phyloP scores from a whole-genome alignment of 2,888 invertebrate genomes.

The Xanthia togata region DNA sequence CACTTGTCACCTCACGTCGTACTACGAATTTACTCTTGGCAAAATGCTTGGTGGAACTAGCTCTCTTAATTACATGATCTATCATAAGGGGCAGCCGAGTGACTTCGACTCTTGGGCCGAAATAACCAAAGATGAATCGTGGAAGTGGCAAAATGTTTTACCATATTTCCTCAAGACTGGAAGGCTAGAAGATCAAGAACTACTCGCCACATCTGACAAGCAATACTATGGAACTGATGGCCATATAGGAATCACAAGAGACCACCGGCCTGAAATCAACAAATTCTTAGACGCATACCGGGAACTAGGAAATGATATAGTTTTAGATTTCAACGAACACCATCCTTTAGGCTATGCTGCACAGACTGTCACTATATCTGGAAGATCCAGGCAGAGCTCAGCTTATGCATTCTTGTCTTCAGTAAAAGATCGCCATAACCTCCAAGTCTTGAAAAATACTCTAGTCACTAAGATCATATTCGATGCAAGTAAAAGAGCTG shows the following conservation, averaged over 20 bases:
- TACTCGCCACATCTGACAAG: slow-evolving; percentile 60
- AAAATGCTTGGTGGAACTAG: slow-evolving; percentile 78
- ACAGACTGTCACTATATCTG: slow-evolving; percentile 64
- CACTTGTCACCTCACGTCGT: slow-evolving; percentile 57
- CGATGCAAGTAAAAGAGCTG: slow-evolving; percentile 59
- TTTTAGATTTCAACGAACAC: slow-evolving; percentile 71
- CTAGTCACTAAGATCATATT: slow-evolving; percentile 70
- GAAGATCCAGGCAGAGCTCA: slow-evolving; percentile 80
- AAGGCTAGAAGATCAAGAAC: slow-evolving; percentile 61
- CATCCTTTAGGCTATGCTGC: slow-evolving; percentile 74
- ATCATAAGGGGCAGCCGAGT: slow-evolving; percentile 71
- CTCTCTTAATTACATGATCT: slow-evolving; percentile 72
- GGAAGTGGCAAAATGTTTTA: slow-evolving; percentile 72
- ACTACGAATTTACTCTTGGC: slow-evolving; percentile 68
- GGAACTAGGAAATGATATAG: slow-evolving; percentile 79
- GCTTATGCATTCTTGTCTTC: slow-evolving; percentile 78
- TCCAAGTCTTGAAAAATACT: slow-evolving; percentile 70
- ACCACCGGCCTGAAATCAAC: slow-evolving; percentile 58
- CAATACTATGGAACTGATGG: slow-evolving; percentile 67
- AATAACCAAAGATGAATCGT: slow-evolving; percentile 65
- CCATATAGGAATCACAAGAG: slow-evolving; percentile 62
- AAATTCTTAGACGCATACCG: slow-evolving; percentile 74
- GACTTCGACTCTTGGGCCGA: slow-evolving; percentile 74
- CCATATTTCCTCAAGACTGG: slow-evolving; percentile 73
- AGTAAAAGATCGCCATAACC: slow-evolving; percentile 68